phyloP scores from a whole-genome alignment of 2,797 vertebrate species.

The Poecilia wingei region DNA sequence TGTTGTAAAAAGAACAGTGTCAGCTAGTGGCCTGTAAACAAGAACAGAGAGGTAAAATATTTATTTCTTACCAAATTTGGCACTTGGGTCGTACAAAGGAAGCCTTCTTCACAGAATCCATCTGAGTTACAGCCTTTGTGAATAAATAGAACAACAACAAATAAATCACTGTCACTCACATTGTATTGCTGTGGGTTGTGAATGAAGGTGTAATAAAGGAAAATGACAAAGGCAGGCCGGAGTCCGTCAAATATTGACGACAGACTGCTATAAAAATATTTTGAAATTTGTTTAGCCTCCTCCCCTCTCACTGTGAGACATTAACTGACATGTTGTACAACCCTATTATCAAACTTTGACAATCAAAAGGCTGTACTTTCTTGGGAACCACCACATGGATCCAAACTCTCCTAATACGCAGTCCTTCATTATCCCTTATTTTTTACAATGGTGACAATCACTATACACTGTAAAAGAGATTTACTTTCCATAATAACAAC shows the following conservation, averaged over 20 bases:
- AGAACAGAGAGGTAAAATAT: constrained; percentile 76
- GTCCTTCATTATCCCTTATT: constrained; percentile 50
- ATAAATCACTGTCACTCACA: constrained; percentile 68
- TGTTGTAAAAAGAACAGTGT: background rate
- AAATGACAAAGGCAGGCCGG: constrained; percentile 53
- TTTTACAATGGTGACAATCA: constrained; percentile 61
- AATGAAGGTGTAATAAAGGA: constrained; percentile 65
- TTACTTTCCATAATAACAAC: constrained; percentile 67
- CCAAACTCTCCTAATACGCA: constrained; percentile 54
- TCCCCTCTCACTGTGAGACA: constrained; percentile 52
- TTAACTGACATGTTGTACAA: constrained; percentile 58
- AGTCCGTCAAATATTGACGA: constrained; percentile 56
- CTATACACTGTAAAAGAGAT: constrained; percentile 50
- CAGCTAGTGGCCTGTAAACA: constrained; percentile 62
- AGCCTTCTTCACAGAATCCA: constrained; percentile 86
- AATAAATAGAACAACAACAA: constrained; percentile 42
- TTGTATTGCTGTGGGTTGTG: constrained; percentile 56
- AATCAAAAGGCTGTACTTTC: constrained; percentile 58
- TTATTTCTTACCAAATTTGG: constrained; percentile 82
- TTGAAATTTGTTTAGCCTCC: constrained; percentile 59
- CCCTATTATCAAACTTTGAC: constrained; percentile 55
- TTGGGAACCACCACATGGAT: constrained; percentile 55
- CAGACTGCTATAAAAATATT: constrained; percentile 51
- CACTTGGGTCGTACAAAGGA: constrained; percentile 84
- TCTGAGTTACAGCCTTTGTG: constrained; percentile 70